Conservation (phyloP, 1,140 invertebrate species). For the Rhynchophorus ferrugineus region DNA sequence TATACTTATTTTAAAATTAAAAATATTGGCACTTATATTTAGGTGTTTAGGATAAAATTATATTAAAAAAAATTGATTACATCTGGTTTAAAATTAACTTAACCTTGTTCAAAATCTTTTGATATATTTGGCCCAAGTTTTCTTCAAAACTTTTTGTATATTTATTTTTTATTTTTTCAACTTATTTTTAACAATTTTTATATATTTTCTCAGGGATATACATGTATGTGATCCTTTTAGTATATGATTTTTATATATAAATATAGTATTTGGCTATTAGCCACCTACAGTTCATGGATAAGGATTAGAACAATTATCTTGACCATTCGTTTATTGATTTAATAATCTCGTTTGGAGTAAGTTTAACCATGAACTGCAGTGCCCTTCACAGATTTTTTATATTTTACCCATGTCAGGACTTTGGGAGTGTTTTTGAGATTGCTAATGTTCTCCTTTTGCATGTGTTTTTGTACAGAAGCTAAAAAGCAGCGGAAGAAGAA, state of each 20-base stretch:
- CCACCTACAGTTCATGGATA: conserved; percentile 22
- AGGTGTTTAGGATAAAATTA: background rate
- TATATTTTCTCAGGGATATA: conserved; percentile 9
- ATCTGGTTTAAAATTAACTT: background rate
- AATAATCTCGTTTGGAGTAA: too few relatives aligned
- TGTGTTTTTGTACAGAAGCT: conserved; percentile 69
- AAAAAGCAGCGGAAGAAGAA: conserved; percentile 88
- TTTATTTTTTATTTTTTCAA: background rate
- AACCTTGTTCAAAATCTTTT: background rate
- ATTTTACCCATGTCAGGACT: conserved; percentile 41
- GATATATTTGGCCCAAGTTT: background rate
- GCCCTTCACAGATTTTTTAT: conserved; percentile 19
- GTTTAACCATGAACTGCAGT: conserved; percentile 24
- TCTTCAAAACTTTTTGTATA: background rate
- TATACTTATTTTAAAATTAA: background rate
- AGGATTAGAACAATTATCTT: background rate
- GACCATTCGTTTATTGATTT: background rate
- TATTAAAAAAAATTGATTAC: background rate
- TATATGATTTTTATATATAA: conserved; percentile 25
- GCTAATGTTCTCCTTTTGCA: conserved; percentile 57
- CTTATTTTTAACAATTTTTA: background rate
- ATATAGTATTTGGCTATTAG: conserved; percentile 26
- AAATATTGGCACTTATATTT: background rate
- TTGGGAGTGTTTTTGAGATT: conserved; percentile 44
- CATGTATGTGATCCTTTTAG: conserved; percentile 25